Evolutionary conservation across 2,888 invertebrate genomes (phyloP).

Genomic region (Elegia similella): DNA sequence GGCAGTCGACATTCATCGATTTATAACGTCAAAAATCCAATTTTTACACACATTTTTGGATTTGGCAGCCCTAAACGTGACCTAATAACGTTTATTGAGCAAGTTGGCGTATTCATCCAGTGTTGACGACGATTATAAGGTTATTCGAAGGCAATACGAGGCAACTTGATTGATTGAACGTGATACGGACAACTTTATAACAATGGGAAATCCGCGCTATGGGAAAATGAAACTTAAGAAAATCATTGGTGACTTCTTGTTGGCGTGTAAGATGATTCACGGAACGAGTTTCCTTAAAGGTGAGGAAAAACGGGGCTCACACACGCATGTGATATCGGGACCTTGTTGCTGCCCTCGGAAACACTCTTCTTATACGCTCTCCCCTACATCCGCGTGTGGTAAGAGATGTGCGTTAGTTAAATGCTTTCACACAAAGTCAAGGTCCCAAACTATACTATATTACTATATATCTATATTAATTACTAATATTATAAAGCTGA

Average conservation of each 20-base stretch:
- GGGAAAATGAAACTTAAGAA: constrained; percentile 26
- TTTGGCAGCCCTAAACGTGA: background rate
- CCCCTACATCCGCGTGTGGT: too few relatives aligned
- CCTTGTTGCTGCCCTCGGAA: too few relatives aligned
- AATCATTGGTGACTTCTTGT: constrained; percentile 19
- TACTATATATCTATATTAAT: too few relatives aligned
- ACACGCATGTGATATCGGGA: background rate
- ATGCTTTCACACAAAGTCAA: too few relatives aligned
- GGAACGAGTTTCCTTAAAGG: constrained; percentile 7
- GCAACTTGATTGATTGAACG: background rate
- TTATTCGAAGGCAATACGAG: background rate
- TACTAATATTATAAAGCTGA: too few relatives aligned
- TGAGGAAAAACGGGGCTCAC: background rate
- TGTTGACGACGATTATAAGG: background rate
- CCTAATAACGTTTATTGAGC: background rate
- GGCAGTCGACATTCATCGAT: too few relatives aligned
- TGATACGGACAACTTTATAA: background rate
- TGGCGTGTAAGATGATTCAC: background rate
- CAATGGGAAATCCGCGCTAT: constrained; percentile 23
- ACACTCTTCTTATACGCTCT: too few relatives aligned
- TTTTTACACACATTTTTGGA: too few relatives aligned
- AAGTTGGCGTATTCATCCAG: background rate
- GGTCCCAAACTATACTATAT: too few relatives aligned
- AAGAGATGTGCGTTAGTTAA: too few relatives aligned
- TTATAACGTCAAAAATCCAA: too few relatives aligned